Evolutionary conservation across 2,888 invertebrate species (phyloP).

Genomic region (Lasius fuliginosus): DNA sequence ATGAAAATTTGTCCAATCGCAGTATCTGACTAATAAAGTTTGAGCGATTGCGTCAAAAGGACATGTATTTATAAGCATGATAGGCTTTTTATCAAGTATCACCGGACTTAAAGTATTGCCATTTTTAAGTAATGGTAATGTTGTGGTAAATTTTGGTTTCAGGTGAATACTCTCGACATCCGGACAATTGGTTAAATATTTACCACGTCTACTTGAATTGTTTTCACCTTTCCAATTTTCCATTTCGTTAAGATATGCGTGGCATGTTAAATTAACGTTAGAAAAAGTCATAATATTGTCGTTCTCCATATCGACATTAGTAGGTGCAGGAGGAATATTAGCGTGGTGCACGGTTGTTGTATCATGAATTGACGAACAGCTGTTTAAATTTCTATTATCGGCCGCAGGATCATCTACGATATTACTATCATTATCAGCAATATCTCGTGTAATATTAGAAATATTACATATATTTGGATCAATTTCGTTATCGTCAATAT

Average conservation of each 20-base stretch:
- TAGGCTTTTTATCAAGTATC: not conserved
- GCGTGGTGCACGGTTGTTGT: not conserved
- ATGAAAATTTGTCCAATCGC: not conserved
- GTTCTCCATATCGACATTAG: not conserved
- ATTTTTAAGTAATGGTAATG: not conserved
- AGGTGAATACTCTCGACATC: not conserved
- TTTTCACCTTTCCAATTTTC: constrained; percentile 9
- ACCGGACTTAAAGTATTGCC: not conserved
- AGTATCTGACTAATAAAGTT: not conserved
- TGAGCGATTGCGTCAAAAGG: not conserved
- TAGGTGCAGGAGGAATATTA: not conserved
- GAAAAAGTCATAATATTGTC: not conserved
- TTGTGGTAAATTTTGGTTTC: not conserved
- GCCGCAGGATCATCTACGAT: not conserved
- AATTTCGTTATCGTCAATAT: not conserved
- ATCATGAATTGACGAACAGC: not conserved
- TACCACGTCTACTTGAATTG: not conserved
- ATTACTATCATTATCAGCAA: not conserved
- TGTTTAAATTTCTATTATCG: not conserved
- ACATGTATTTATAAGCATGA: not conserved
- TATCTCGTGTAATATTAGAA: not conserved
- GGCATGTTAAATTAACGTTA: not conserved
- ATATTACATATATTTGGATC: not conserved
- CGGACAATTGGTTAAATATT: constrained; percentile 13
- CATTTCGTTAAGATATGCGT: not conserved